phyloP scores from a whole-genome alignment of 2,888 invertebrate genomes.

The Masnerella sp. region DNA sequence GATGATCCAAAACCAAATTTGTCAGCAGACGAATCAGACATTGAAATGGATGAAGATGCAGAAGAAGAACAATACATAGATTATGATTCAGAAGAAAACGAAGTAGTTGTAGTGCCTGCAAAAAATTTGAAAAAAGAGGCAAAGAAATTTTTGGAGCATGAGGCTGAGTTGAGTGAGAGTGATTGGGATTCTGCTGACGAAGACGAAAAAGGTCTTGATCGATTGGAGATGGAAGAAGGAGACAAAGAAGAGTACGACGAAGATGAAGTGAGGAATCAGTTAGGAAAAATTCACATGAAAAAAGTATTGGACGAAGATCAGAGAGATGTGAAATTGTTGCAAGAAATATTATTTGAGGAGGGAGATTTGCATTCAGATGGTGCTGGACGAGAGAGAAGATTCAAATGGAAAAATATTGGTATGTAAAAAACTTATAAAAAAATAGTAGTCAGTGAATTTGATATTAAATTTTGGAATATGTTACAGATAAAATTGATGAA shows the following conservation, averaged over 20 bases:
- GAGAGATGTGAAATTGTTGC: constrained; percentile 88
- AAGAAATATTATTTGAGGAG: constrained; percentile 93
- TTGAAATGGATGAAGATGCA: constrained; percentile 72
- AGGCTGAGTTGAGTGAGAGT: constrained; percentile 94
- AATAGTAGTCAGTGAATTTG: constrained; percentile 25
- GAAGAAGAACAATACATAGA: constrained; percentile 80
- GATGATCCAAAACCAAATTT: constrained; percentile 55
- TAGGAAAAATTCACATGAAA: constrained; percentile 92
- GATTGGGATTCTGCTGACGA: constrained; percentile 94
- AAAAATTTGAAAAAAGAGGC: constrained; percentile 79
- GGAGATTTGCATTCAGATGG: constrained; percentile 90
- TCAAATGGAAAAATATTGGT: constrained; percentile 91
- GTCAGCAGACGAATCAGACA: constrained; percentile 65
- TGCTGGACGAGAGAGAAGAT: constrained; percentile 87
- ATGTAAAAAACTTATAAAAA: background rate
- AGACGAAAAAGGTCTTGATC: constrained; percentile 88
- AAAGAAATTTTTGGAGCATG: constrained; percentile 89
- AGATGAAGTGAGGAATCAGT: constrained; percentile 85
- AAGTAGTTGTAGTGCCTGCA: constrained; percentile 79
- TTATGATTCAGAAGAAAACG: constrained; percentile 93
- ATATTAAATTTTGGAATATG: background rate
- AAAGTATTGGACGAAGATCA: constrained; percentile 93
- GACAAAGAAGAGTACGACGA: constrained; percentile 91
- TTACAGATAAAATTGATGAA: constrained; percentile 19
- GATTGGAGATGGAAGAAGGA: constrained; percentile 89